A percentile compares a stretch with the other conserved stretches of the same genome.
phyloP scores from a whole-genome alignment of 2,797 vertebrate genomes.

The Tokudaia muenninki region DNA sequence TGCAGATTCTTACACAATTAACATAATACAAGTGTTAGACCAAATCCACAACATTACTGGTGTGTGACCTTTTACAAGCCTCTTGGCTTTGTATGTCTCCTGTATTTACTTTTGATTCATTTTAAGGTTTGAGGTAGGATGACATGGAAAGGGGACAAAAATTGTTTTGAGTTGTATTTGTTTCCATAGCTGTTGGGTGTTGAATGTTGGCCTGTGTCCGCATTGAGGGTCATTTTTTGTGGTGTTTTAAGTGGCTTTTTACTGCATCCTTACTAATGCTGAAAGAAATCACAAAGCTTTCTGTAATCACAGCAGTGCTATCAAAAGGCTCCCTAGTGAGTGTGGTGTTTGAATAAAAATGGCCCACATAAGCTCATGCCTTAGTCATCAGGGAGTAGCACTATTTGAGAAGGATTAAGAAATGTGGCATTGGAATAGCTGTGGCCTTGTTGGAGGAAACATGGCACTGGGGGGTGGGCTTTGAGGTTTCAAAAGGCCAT shows the following conservation, averaged over 20 bases:
- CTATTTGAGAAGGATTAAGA: background rate
- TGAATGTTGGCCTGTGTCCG: background rate
- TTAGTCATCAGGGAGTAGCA: background rate
- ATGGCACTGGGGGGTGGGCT: background rate
- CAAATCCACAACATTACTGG: background rate
- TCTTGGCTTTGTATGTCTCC: background rate
- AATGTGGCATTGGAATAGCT: background rate
- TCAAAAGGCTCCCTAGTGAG: background rate
- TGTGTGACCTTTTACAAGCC: background rate
- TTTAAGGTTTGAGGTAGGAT: background rate
- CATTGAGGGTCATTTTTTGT: background rate
- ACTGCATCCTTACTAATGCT: background rate
- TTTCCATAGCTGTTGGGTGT: background rate
- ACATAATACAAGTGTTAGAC: background rate
- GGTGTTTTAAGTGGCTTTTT: background rate
- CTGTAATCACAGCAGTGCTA: background rate
- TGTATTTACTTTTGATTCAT: background rate
- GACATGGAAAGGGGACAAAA: background rate
- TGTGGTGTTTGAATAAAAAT: background rate
- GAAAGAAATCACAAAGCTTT: too few relatives aligned
- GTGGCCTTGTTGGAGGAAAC: background rate
- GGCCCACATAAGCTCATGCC: background rate
- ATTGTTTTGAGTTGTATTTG: background rate
- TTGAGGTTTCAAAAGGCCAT: background rate
- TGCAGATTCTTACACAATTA: background rate